Evolutionary conservation across 2,888 invertebrate genomes (phyloP).

Genomic region (Dendrolimus pini): DNA sequence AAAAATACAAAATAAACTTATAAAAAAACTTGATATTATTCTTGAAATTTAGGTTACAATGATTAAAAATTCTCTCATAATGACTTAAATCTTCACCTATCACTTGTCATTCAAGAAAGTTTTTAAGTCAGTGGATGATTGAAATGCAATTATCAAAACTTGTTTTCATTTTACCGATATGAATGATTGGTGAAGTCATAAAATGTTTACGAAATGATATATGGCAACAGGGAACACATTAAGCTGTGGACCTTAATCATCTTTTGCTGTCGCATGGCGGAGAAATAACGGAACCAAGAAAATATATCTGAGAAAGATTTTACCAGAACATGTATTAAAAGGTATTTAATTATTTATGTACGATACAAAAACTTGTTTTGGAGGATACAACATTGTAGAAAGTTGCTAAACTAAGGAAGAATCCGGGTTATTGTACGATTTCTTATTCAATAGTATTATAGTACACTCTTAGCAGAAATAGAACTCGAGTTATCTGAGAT

Average conservation of each 20-base stretch:
- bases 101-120: background rate
- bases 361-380: background rate
- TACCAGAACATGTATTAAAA: background rate
- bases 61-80: too few relatives aligned
- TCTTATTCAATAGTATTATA: too few relatives aligned
- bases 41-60: too few relatives aligned
- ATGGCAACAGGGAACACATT: background rate
- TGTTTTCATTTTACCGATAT: slow-evolving; percentile 13
- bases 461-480: too few relatives aligned
- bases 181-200: slow-evolving; percentile 12
- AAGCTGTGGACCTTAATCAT: background rate
- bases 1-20: too few relatives aligned
- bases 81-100: background rate
- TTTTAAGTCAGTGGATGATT: slow-evolving; percentile 14
- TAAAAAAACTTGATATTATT: too few relatives aligned
- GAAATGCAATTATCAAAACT: slow-evolving; percentile 19
- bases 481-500: too few relatives aligned
- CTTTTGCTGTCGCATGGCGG: background rate
- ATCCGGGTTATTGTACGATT: background rate
- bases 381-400: background rate
- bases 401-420: background rate
- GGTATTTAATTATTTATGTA: background rate
- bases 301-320: background rate
- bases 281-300: background rate
- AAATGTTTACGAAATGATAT: slow-evolving; percentile 6